A percentile compares a stretch with the other conserved stretches of the same genome.
phyloP scores from a whole-genome alignment of 1,140 invertebrate genomes.

The Wiebesia pumilae region DNA sequence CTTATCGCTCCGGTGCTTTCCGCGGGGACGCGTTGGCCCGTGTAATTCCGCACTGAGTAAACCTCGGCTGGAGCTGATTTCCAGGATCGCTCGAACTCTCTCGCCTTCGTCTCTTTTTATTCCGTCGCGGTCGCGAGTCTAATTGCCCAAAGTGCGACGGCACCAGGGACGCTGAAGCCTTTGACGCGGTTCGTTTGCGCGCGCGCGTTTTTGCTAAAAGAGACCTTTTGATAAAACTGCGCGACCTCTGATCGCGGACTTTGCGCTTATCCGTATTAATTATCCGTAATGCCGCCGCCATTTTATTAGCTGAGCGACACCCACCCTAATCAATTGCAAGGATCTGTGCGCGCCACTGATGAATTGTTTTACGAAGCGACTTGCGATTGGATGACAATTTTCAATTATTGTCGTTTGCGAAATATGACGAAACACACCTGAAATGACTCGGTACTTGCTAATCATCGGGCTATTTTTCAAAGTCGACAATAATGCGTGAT shows the following conservation, averaged over 20 bases:
- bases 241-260: background rate
- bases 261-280: no score
- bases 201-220: background rate
- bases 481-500: no score
- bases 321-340: no score
- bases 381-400: no score
- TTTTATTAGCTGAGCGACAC: no score
- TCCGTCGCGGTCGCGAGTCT: background rate
- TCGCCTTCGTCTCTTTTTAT: background rate
- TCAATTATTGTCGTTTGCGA: no score
- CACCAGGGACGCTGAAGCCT: background rate
- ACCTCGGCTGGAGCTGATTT: background rate
- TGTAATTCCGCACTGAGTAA: background rate
- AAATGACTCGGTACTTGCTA: no score
- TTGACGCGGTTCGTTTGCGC: constrained; percentile 20
- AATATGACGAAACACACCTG: no score
- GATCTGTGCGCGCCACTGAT: no score
- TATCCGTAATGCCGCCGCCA: no score
- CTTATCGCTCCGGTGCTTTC: background rate
- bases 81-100: background rate
- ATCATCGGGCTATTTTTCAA: no score
- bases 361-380: no score
- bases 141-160: background rate
- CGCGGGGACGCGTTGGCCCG: background rate
- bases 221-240: background rate